phyloP scores from a whole-genome alignment of 2,113 vertebrate genomes.

The Epinephelus cyanopodus region DNA sequence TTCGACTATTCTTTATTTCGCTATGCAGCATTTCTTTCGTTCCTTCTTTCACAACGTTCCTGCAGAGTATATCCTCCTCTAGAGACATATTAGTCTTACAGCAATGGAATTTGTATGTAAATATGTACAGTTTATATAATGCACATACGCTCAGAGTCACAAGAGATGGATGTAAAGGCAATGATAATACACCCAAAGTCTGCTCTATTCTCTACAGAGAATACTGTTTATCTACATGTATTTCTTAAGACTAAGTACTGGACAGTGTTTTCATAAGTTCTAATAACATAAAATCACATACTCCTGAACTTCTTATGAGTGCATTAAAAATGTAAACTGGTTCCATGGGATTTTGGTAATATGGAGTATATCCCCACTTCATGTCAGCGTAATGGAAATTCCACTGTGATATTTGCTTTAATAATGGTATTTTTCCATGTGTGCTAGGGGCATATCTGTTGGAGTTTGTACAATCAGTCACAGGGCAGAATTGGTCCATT shows the following conservation, averaged over 20 bases:
- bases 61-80: not conserved
- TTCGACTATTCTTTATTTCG: not conserved
- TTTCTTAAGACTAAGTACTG: not conserved
- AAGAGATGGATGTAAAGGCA: not conserved
- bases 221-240: not conserved
- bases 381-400: slow-evolving; percentile 58
- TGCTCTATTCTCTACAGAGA: not conserved
- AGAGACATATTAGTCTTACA: not conserved
- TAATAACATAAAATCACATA: not conserved
- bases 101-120: not conserved
- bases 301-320: slow-evolving; percentile 34
- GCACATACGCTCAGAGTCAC: not conserved
- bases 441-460: slow-evolving; percentile 49
- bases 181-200: not conserved
- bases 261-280: slow-evolving; percentile 14
- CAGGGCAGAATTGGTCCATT: slow-evolving; percentile 47
- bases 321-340: slow-evolving; percentile 47
- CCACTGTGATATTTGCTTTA: slow-evolving; percentile 56
- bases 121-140: slow-evolving; percentile 2
- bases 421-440: slow-evolving; percentile 65
- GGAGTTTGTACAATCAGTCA: slow-evolving; percentile 61
- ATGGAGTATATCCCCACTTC: slow-evolving; percentile 18
- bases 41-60: slow-evolving; percentile 3
- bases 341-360: slow-evolving; percentile 49
- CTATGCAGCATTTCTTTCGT: not conserved